These are phyloP conservation scores for Mastacembelus armatus DNA, from an alignment of 2,797 vertebrate species.

Conservation along the genomic window DNA sequence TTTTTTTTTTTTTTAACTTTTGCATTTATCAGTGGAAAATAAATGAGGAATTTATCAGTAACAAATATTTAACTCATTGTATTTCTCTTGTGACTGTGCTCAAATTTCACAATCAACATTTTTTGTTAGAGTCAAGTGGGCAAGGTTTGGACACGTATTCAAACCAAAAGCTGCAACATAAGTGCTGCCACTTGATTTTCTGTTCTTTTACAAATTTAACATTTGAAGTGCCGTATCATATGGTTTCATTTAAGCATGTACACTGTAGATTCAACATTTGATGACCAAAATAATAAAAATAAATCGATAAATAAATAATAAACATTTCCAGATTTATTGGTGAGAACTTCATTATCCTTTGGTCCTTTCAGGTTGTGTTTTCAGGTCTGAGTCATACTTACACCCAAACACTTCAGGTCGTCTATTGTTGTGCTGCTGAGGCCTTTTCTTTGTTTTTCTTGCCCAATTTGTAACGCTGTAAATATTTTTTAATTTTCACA, in stretches of 20 bases:
- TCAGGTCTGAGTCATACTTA: neutral
- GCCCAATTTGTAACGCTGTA: neutral
- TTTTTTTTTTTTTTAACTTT: no score
- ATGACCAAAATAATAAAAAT: neutral
- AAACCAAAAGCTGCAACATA: conserved; percentile 9
- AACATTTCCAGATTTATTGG: neutral
- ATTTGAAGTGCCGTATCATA: neutral
- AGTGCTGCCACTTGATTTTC: neutral
- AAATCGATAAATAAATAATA: neutral
- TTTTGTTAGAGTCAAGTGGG: neutral
- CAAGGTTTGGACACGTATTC: conserved; percentile 1
- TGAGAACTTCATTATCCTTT: neutral
- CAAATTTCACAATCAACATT: neutral
- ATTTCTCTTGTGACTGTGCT: neutral
- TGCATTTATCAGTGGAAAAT: neutral
- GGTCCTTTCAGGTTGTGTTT: neutral
- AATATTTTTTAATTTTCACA: neutral
- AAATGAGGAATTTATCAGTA: neutral
- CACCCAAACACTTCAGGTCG: neutral
- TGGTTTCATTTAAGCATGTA: no score
- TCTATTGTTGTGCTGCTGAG: neutral
- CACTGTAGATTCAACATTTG: neutral
- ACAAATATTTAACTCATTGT: neutral
- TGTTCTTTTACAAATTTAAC: neutral
- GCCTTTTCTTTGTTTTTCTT: neutral